phyloP scores from a whole-genome alignment of 2,888 invertebrate genomes.

The Pegoplata infirma region DNA sequence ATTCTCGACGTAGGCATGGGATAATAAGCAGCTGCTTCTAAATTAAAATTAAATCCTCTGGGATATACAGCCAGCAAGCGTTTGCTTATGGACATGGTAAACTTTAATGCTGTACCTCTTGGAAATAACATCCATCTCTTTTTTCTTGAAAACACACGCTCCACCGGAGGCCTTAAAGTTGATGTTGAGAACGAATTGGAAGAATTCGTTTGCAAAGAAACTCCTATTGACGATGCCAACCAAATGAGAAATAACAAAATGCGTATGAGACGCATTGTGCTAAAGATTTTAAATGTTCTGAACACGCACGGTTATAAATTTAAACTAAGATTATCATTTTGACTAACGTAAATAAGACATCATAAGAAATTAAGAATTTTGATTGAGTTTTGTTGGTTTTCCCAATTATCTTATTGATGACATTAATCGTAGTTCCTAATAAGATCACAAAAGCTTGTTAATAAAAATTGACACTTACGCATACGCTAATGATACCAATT shows the following conservation, averaged over 20 bases:
- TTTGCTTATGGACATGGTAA: conserved; percentile 71
- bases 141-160: conserved; percentile 71
- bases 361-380: background rate
- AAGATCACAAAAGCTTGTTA: conserved; percentile 36
- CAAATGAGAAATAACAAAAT: background rate
- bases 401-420: background rate
- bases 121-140: conserved; percentile 74
- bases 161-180: conserved; percentile 66
- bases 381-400: conserved; percentile 31
- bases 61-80: conserved; percentile 69
- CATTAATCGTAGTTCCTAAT: conserved; percentile 6
- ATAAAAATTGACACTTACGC: conserved; percentile 9
- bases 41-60: conserved; percentile 67
- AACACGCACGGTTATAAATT: conserved; percentile 11
- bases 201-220: background rate
- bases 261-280: conserved; percentile 1
- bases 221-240: background rate
- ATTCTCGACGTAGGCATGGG: conserved; percentile 70
- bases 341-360: conserved; percentile 4
- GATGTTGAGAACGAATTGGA: conserved; percentile 39
- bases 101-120: conserved; percentile 71
- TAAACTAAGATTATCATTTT: conserved; percentile 11
- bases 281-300: conserved; percentile 13
- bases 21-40: conserved; percentile 73
- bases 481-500: too few species aligned